Evolutionary conservation across 92 coral and sea anemone species (phyloP).

Genomic region (Galaxea fascicularis): DNA sequence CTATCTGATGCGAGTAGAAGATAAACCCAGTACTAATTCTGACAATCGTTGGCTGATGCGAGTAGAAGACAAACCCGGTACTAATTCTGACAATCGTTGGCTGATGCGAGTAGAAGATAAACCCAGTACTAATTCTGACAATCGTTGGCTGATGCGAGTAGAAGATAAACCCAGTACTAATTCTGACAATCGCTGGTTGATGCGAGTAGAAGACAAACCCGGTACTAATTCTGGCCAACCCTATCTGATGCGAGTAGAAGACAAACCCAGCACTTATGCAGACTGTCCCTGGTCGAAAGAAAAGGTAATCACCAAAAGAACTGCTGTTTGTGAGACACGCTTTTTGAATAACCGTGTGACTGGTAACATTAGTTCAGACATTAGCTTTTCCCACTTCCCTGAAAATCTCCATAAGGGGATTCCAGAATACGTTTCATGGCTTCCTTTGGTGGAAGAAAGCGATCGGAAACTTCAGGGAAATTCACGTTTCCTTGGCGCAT

Average conservation of each 20-base stretch:
- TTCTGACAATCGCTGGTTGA: neutral
- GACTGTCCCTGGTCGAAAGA: neutral
- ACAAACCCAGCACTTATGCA: neutral
- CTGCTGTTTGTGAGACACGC: neutral
- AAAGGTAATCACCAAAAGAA: neutral
- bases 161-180: neutral
- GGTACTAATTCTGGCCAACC: neutral
- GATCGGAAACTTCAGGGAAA: neutral
- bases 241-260: constrained; percentile 1
- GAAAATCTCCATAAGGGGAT: neutral
- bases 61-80: neutral
- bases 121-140: neutral
- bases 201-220: constrained; percentile 2
- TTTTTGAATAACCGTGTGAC: neutral
- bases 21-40: neutral
- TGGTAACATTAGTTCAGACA: neutral
- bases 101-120: neutral
- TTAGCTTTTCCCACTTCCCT: neutral
- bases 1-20: neutral
- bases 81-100: neutral
- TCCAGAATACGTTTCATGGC: neutral
- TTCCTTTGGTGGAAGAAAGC: neutral
- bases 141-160: neutral
- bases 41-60: neutral
- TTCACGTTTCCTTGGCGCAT: neutral